phyloP scores from a whole-genome alignment of 2,797 vertebrate species.

The Gambusia yucatana region DNA sequence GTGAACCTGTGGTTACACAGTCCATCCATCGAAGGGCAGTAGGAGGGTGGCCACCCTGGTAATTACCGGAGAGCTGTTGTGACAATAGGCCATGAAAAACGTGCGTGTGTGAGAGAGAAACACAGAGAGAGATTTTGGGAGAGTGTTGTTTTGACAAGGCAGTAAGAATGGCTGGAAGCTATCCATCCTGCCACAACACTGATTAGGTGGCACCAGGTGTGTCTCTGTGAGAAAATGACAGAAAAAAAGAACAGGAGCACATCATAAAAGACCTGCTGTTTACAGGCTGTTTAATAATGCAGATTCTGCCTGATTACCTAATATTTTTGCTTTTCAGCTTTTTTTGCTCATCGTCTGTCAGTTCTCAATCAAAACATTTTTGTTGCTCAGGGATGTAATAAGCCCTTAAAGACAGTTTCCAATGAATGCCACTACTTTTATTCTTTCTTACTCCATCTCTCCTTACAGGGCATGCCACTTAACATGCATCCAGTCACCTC shows the following conservation, averaged over 20 bases:
- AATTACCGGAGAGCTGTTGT: constrained; percentile 86
- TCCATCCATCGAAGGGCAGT: constrained; percentile 81
- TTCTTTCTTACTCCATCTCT: constrained; percentile 60
- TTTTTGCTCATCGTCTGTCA: constrained; percentile 12
- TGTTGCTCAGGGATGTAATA: constrained; percentile 41
- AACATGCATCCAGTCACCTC: constrained; percentile 77
- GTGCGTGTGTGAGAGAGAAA: constrained; percentile 23
- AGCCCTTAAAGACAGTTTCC: constrained; percentile 43
- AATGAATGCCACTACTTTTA: constrained; percentile 24
- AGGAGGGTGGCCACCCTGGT: constrained; percentile 79
- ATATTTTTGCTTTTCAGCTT: constrained; percentile 7
- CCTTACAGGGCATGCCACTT: constrained; percentile 77
- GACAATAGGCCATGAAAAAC: constrained; percentile 70
- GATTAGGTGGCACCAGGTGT: constrained; percentile 79
- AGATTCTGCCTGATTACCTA: constrained; percentile 26
- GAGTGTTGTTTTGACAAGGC: constrained; percentile 80
- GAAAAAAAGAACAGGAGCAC: constrained; percentile 47
- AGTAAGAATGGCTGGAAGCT: constrained; percentile 75
- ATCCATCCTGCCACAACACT: constrained; percentile 76
- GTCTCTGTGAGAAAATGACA: constrained; percentile 47
- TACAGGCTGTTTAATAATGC: constrained; percentile 69
- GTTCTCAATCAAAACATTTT: constrained; percentile 55
- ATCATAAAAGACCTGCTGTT: constrained; percentile 63
- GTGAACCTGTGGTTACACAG: constrained; percentile 73
- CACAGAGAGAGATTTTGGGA: constrained; percentile 68